These are phyloP conservation scores for Platycheirus albimanus DNA, from an alignment of 2,888 invertebrate species.

Conservation along the genomic window DNA sequence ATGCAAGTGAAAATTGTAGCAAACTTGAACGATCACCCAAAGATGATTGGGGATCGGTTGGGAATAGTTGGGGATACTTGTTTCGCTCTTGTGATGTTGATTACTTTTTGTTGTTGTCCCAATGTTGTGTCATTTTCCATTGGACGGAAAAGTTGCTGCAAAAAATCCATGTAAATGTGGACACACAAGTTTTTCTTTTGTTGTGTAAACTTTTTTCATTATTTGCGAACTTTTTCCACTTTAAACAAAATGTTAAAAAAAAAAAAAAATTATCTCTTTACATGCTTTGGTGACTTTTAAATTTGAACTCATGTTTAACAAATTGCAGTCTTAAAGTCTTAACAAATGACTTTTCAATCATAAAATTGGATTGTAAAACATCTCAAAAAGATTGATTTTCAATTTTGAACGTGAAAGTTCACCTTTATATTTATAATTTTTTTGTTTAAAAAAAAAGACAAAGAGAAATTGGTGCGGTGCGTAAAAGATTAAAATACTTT, in stretches of 20 bases:
- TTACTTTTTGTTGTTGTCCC: slow-evolving; percentile 35
- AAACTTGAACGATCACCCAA: slow-evolving; percentile 30
- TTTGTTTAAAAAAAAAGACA: slow-evolving; percentile 4
- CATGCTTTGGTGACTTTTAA: slow-evolving; percentile 4
- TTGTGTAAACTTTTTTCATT: neutral
- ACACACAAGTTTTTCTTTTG: slow-evolving; percentile 26
- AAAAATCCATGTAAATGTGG: slow-evolving; percentile 35
- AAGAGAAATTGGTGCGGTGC: slow-evolving; percentile 55
- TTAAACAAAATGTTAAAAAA: too few species aligned
- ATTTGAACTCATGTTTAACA: slow-evolving; percentile 17
- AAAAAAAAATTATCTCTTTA: too few species aligned
- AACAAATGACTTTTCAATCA: slow-evolving; percentile 41
- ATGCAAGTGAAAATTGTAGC: slow-evolving; percentile 52
- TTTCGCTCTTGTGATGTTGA: slow-evolving; percentile 27
- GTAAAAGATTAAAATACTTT: neutral
- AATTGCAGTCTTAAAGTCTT: neutral
- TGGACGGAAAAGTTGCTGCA: slow-evolving; percentile 23
- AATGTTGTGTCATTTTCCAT: slow-evolving; percentile 45
- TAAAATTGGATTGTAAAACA: slow-evolving; percentile 5
- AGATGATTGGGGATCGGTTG: slow-evolving; percentile 43
- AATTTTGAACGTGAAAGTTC: slow-evolving; percentile 52
- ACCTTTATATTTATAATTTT: too few species aligned
- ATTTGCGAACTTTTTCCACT: slow-evolving; percentile 12
- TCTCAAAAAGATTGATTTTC: slow-evolving; percentile 11
- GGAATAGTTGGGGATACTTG: slow-evolving; percentile 24